These are phyloP conservation scores for Danio rerio DNA, from an alignment of 2,113 vertebrate species.

Conservation along the genomic window GRCz12tu NC_133187.1:34667501-34668000, in stretches of 20 bases:
- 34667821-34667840: conserved; percentile 22
- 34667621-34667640: neutral
- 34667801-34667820: conserved; percentile 35
- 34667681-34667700: conserved; percentile 1
- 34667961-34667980: conserved; percentile 38
- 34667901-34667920: conserved; percentile 62
- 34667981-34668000: conserved; percentile 56
- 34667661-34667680: neutral
- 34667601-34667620: conserved; percentile 3
- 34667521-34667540: neutral
- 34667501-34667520: neutral
- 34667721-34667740: conserved; percentile 46
- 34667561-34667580: neutral
- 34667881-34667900: conserved; percentile 22
- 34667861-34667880: conserved; percentile 35
- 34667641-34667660: neutral
- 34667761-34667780: conserved; percentile 47
- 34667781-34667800: conserved; percentile 36
- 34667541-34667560: neutral
- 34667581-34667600: neutral
- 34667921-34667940: conserved; percentile 61
- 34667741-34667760: conserved; percentile 56
- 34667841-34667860: conserved; percentile 28
- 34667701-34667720: conserved; percentile 33
- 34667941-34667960: conserved; percentile 39